Conservation (phyloP, 1,140 invertebrate species). For the Tetragnatha versicolor region DNA sequence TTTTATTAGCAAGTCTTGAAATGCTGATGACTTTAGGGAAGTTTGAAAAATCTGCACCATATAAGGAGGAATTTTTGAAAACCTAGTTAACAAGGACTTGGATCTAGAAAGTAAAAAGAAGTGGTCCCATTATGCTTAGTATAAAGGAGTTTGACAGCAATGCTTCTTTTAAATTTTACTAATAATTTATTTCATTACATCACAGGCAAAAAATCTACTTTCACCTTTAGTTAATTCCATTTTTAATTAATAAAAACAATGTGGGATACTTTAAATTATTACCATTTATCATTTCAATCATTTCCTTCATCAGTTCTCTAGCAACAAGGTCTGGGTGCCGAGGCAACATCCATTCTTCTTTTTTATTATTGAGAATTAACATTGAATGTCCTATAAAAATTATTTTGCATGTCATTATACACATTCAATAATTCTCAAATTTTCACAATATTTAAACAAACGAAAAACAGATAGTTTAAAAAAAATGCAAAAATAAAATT, state of each 20-base stretch:
- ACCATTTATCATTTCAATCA: slow-evolving; percentile 39
- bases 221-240: neutral
- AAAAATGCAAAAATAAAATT: neutral
- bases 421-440: neutral
- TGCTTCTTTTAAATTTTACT: too few relatives aligned
- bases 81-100: too few relatives aligned
- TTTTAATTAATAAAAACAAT: neutral
- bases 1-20: too few relatives aligned
- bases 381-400: slow-evolving; percentile 18
- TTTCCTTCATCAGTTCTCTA: slow-evolving; percentile 28
- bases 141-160: too few relatives aligned
- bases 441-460: neutral
- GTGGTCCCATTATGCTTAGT: too few relatives aligned
- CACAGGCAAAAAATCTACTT: too few relatives aligned
- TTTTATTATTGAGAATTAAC: slow-evolving; percentile 27
- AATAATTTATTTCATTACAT: too few relatives aligned
- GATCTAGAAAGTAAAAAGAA: too few relatives aligned
- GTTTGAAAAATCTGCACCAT: too few relatives aligned
- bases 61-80: too few relatives aligned
- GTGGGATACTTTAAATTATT: neutral
- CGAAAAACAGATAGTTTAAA: neutral
- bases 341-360: neutral
- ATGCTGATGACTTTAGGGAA: too few relatives aligned
- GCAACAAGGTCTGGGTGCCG: slow-evolving; percentile 34
- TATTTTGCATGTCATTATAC: neutral